Evolutionary conservation across 2,888 invertebrate genomes (phyloP).

Genomic region (Molanna angustata): DNA sequence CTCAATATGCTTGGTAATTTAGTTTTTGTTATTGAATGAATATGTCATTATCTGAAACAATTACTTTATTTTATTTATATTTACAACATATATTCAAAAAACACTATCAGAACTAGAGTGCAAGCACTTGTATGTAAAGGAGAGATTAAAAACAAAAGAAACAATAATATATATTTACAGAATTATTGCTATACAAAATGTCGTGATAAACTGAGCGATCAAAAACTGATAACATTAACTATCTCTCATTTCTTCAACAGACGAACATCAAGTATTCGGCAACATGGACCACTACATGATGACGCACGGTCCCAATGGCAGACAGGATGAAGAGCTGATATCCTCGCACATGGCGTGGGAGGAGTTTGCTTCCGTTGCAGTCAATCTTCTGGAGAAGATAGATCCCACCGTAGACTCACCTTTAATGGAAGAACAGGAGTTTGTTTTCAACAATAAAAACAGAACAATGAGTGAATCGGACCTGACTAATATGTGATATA

Average conservation of each 20-base stretch:
- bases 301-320: slow-evolving; percentile 43
- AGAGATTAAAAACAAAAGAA: no score
- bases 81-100: no score
- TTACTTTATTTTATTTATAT: no score
- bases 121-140: no score
- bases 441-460: slow-evolving; percentile 6
- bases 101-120: no score
- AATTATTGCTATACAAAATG: no score
- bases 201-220: no score
- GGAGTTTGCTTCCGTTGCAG: slow-evolving; percentile 70
- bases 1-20: slow-evolving; percentile 53
- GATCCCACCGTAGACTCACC: slow-evolving; percentile 40
- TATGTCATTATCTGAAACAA: no score
- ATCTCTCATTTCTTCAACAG: slow-evolving; percentile 37
- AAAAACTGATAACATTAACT: not conserved
- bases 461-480: slow-evolving; percentile 19
- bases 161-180: no score
- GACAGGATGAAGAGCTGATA: slow-evolving; percentile 36
- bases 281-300: slow-evolving; percentile 48
- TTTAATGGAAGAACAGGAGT: slow-evolving; percentile 15
- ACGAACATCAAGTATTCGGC: slow-evolving; percentile 58
- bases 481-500: slow-evolving; percentile 8
- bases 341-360: slow-evolving; percentile 57
- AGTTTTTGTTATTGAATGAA: not conserved
- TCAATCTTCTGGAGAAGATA: slow-evolving; percentile 67